These are phyloP conservation scores for Neoscelio sp. DNA, from an alignment of 2,888 invertebrate species.

Conservation along the genomic window DNA sequence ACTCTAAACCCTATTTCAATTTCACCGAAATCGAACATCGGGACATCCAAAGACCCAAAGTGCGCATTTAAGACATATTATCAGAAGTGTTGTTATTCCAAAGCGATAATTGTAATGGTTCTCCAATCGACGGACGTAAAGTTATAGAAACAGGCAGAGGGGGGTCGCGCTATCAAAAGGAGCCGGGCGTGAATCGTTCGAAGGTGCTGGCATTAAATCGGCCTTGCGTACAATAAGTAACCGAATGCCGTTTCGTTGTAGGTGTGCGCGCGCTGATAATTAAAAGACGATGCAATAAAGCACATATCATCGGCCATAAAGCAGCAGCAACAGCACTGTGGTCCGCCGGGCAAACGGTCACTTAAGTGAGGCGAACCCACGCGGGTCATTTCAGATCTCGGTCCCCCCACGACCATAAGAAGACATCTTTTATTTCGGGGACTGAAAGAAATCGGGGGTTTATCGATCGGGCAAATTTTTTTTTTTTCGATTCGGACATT, in stretches of 20 bases:
- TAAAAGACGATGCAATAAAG: constrained; percentile 83
- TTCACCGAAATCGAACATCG: too few species aligned
- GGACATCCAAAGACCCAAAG: too few species aligned
- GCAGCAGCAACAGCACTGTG: constrained; percentile 73
- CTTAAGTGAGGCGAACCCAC: constrained; percentile 78
- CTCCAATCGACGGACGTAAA: constrained; percentile 49
- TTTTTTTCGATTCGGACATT: constrained; percentile 5
- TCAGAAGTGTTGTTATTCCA: constrained; percentile 53
- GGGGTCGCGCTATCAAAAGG: constrained; percentile 72
- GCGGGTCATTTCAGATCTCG: constrained; percentile 78
- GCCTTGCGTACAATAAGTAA: constrained; percentile 80
- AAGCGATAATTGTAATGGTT: constrained; percentile 76
- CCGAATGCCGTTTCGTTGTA: constrained; percentile 82
- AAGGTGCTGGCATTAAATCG: constrained; percentile 72
- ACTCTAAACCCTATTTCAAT: too few species aligned
- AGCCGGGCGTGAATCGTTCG: constrained; percentile 75
- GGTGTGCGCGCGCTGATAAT: constrained; percentile 82
- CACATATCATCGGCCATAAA: constrained; percentile 83
- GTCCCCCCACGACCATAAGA: constrained; percentile 80
- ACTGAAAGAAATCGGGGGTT: constrained; percentile 53
- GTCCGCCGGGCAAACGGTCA: constrained; percentile 60
- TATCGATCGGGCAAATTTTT: constrained; percentile 62
- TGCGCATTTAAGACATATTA: too few species aligned
- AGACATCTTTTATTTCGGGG: constrained; percentile 73
- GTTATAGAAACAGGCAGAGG: constrained; percentile 55